Evolutionary conservation across 2,888 invertebrate genomes (phyloP).

Genomic region (Pollenia griseotomentosa): DNA sequence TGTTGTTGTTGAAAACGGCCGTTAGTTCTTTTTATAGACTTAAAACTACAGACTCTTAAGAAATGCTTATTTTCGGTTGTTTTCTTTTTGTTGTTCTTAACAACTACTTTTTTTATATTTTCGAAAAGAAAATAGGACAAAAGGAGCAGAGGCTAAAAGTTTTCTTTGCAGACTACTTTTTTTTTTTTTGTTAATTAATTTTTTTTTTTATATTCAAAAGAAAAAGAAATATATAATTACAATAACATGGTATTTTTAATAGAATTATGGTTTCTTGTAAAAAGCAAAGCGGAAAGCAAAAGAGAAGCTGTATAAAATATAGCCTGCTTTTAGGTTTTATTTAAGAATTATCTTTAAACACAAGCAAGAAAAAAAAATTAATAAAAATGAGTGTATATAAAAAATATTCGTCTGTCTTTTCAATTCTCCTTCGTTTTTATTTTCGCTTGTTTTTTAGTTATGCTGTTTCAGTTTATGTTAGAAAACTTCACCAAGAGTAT

Average conservation of each 20-base stretch:
- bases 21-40: constrained; percentile 27
- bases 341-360: constrained; percentile 37
- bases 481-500: neutral
- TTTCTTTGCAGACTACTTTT: neutral
- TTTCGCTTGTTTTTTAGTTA: constrained; percentile 36
- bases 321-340: constrained; percentile 40
- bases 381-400: neutral
- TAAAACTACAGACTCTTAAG: constrained; percentile 11
- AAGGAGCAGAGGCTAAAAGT: neutral
- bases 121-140: neutral
- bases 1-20: constrained; percentile 66
- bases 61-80: constrained; percentile 20
- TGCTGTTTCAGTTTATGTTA: constrained; percentile 12
- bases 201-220: neutral
- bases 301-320: constrained; percentile 12
- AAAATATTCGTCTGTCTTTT: constrained; percentile 23
- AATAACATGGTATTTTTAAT: constrained; percentile 23
- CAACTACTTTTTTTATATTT: neutral
- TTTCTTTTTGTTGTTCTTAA: constrained; percentile 4
- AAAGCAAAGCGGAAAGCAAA: neutral
- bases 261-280: constrained; percentile 3
- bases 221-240: constrained; percentile 5
- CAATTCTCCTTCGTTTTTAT: constrained; percentile 50
- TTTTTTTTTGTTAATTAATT: neutral
- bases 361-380: constrained; percentile 20